A percentile compares a stretch with the other conserved stretches of the same genome.
These are phyloP conservation scores for Chondrosia reniformis DNA, from an alignment of 37 sponge, comb jelly and placozoan species.

Conservation along the genomic window DNA sequence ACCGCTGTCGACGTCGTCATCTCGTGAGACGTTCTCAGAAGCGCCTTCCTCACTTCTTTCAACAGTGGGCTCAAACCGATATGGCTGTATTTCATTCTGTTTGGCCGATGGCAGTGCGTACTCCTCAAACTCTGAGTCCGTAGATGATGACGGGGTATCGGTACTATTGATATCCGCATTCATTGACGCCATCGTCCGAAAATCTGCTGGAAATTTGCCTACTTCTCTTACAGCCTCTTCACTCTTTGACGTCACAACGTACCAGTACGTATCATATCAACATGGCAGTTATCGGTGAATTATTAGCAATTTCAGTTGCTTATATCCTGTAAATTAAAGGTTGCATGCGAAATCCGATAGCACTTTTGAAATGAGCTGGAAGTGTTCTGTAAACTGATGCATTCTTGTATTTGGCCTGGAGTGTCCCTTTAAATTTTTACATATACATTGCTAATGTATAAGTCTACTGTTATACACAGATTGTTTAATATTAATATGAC, in stretches of 20 bases:
- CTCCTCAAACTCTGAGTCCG: conserved; percentile 3
- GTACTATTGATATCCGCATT: background rate
- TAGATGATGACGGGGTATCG: background rate
- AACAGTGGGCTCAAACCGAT: conserved; percentile 1
- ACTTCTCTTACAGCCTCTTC: background rate
- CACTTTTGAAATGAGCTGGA: conserved; percentile 1
- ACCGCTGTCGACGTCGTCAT: background rate
- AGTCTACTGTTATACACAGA: too few relatives aligned
- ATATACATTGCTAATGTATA: too few relatives aligned
- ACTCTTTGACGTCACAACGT: conserved; percentile 6
- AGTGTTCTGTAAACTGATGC: background rate
- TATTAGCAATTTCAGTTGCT: background rate
- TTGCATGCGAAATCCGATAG: background rate
- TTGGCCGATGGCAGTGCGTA: background rate
- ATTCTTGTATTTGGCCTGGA: background rate
- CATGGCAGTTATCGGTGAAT: background rate
- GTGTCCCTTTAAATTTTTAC: conserved; percentile 11
- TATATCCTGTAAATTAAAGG: background rate
- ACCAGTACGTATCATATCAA: background rate
- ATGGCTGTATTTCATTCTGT: background rate
- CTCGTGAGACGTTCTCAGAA: background rate
- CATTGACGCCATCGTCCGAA: background rate
- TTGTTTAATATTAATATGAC: too few relatives aligned
- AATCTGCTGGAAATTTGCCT: background rate
- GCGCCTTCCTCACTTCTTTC: background rate